phyloP scores from a whole-genome alignment of 2,797 vertebrate genomes.

The Clarias fuscus region DNA sequence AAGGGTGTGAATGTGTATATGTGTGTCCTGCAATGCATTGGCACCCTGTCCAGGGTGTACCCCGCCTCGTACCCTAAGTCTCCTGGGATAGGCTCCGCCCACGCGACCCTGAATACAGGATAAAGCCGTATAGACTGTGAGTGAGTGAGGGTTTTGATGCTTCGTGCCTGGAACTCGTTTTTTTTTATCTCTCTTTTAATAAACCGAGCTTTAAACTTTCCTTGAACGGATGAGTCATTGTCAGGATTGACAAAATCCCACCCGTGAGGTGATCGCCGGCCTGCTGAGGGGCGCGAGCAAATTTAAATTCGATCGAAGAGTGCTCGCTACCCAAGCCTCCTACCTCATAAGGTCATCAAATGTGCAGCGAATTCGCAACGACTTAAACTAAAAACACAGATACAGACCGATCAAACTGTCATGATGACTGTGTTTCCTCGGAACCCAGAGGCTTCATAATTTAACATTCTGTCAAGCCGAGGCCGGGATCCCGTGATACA shows the following conservation, averaged over 20 bases:
- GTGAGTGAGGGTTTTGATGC: not conserved
- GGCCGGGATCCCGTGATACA: conserved; percentile 63
- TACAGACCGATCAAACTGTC: conserved; percentile 3
- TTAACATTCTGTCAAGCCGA: conserved; percentile 41
- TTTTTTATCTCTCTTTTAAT: not conserved
- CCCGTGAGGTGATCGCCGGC: not conserved
- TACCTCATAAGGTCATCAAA: conserved; percentile 2
- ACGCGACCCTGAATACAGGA: too few species aligned
- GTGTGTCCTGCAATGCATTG: too few species aligned
- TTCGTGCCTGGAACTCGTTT: not conserved
- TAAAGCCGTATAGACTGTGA: too few species aligned
- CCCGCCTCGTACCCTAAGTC: too few species aligned
- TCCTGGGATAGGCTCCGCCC: too few species aligned
- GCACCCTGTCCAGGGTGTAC: too few species aligned
- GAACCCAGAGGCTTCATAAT: conserved; percentile 29
- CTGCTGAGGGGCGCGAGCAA: not conserved
- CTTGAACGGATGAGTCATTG: not conserved
- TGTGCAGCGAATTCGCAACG: not conserved
- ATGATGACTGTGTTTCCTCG: not conserved
- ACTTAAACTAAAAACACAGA: not conserved
- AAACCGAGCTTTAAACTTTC: not conserved
- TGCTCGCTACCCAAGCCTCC: not conserved
- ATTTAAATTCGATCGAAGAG: not conserved
- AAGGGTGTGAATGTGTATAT: too few species aligned
- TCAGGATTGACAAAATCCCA: not conserved